phyloP scores from a whole-genome alignment of 2,888 invertebrate genomes.

The Molorchus minor region DNA sequence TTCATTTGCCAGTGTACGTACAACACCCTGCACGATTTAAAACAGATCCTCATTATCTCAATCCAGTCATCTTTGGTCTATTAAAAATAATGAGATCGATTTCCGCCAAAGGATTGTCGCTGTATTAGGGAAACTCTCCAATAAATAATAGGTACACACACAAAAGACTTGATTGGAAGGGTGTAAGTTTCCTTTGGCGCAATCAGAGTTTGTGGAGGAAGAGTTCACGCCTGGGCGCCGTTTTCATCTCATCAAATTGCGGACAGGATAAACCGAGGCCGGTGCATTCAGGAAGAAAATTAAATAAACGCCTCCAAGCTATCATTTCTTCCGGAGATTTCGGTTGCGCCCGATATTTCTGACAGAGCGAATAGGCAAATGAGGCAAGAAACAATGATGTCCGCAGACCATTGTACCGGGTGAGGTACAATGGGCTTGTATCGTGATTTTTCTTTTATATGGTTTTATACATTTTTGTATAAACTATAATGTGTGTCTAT shows the following conservation, averaged over 20 bases:
- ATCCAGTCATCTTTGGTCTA: not conserved
- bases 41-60: not conserved
- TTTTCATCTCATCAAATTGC: conserved; percentile 56
- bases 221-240: conserved; percentile 53
- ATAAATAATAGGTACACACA: conserved; percentile 1
- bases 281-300: conserved; percentile 56
- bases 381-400: too few species aligned
- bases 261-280: conserved; percentile 50
- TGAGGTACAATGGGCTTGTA: too few species aligned
- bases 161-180: conserved; percentile 14
- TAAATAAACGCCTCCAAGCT: conserved; percentile 50
- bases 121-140: not conserved
- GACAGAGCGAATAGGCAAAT: too few species aligned
- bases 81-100: not conserved
- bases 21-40: not conserved
- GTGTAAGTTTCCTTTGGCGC: conserved; percentile 35
- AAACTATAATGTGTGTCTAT: too few species aligned
- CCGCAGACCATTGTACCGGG: too few species aligned
- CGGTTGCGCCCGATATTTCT: conserved; percentile 30
- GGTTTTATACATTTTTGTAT: too few species aligned
- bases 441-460: too few species aligned
- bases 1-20: too few species aligned
- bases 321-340: conserved; percentile 32
- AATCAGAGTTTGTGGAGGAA: conserved; percentile 46
- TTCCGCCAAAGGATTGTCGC: not conserved